Evolutionary conservation across 1,140 invertebrate species (phyloP), one percentile per base, ranked within the genome.

Genomic region (Platyscapa corneri): DNA sequence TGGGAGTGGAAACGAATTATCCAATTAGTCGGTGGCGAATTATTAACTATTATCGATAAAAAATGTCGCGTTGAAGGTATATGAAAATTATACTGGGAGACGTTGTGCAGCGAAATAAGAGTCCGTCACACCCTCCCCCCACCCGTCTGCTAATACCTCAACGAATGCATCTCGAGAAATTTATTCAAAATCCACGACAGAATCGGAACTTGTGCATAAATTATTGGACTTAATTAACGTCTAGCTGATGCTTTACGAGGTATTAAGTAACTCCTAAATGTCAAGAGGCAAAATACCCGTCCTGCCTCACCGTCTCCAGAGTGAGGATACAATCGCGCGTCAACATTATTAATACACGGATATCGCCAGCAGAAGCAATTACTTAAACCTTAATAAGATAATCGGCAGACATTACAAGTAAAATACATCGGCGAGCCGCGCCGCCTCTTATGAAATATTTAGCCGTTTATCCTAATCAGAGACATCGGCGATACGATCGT

Each of bases 211-310:
- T 34, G 64, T 77, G 60, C 74, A 83, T 83, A 77, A 83, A 65
- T 83, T 77, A 77, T 46, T 64, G n/a, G 37, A 49, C n/a, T 60
- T 77, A 82, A 82, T 74, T 53, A 76, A 77, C 74, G 60, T 39
- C 42, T 56, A 67, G 39, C 37, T 46, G 23, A 39, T 27, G 37
- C 16, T 83, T 77, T 46, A 83, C 37, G 56, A 83, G 56, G 37
- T 74, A 75, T 83, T 83, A 65, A 77, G 30, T 46, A 77, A 83
- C 82, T 65, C 34, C 34, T 46, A 49, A 37, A 23, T 3, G 32
- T 53, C 75, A 56, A 77, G 30, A 32, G 30, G 16, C n/a, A 42
- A 77, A 42, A 42, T 20, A 32, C 6, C 42, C 6, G n/a, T 3
- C 2, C 5, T 7, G 10, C 8, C 12, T 46, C 42, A 18, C 20